phyloP scores from a whole-genome alignment of 2,888 invertebrate genomes.

The Melieria picta region DNA sequence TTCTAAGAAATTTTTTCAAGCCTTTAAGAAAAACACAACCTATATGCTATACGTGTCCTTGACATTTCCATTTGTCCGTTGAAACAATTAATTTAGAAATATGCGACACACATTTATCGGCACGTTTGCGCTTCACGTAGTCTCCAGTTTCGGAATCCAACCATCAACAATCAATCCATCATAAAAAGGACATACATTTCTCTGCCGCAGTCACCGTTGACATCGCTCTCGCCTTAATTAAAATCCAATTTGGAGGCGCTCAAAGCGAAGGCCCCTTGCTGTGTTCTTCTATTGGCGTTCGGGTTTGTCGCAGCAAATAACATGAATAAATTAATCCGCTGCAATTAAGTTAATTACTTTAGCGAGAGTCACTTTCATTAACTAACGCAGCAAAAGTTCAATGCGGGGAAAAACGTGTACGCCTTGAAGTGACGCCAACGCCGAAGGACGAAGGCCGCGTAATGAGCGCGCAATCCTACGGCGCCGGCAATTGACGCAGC shows the following conservation, averaged over 20 bases:
- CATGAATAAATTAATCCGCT: conserved; percentile 31
- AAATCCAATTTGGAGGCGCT: conserved; percentile 28
- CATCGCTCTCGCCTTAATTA: conserved; percentile 26
- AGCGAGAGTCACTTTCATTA: conserved; percentile 32
- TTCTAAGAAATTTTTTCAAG: no score
- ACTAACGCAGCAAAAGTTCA: conserved; percentile 31
- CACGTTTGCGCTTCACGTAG: no score
- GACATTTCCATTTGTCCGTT: no score
- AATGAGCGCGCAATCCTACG: no score
- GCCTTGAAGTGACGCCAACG: not conserved
- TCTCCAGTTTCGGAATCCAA: no score
- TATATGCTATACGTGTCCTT: no score
- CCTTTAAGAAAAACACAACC: no score
- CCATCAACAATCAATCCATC: no score
- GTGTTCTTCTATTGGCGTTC: not conserved
- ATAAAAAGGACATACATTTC: not conserved
- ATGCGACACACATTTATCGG: no score
- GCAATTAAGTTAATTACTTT: conserved; percentile 34
- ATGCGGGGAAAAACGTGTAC: not conserved
- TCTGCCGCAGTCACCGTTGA: not conserved
- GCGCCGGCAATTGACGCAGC: no score
- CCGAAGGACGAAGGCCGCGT: not conserved
- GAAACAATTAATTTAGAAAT: no score
- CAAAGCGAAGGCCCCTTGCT: no score
- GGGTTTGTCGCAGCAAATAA: not conserved